Evolutionary conservation across 2,797 vertebrate genomes (phyloP).

Genomic region (Mareca strepera): DNA sequence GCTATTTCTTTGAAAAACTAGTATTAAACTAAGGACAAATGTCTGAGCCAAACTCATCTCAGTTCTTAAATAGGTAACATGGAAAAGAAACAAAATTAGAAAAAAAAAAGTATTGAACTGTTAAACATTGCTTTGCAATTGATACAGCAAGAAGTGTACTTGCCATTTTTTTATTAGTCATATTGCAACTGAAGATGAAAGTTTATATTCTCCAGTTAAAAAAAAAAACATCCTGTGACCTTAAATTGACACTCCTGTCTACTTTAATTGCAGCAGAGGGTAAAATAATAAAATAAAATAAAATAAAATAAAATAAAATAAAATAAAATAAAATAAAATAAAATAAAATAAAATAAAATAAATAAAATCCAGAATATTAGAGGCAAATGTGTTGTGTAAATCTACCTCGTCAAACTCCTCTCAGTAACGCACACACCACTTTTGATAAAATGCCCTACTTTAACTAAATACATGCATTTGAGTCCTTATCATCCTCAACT

Average conservation of each 20-base stretch:
- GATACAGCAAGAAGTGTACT: neutral
- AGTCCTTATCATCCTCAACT: neutral
- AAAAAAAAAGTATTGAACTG: neutral
- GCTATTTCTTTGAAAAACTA: constrained; percentile 15
- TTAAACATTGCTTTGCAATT: neutral
- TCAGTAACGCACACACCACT: neutral
- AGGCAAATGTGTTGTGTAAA: neutral
- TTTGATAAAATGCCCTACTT: constrained; percentile 25
- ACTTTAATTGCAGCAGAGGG: neutral
- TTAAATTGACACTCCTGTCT: neutral
- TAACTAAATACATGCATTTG: constrained; percentile 10
- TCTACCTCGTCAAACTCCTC: neutral
- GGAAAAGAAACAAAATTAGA: constrained; percentile 16
- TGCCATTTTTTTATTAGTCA: neutral
- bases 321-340: neutral
- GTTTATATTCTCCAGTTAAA: neutral
- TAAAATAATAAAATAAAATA: neutral
- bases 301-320: neutral
- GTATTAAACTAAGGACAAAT: constrained; percentile 33
- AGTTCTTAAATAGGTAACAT: neutral
- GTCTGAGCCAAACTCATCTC: neutral
- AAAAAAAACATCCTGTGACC: neutral
- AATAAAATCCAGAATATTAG: neutral
- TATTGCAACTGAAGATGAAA: constrained; percentile 37
- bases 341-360: neutral